Evolutionary conservation across 2,797 vertebrate species (phyloP).

Genomic region (Orientallactaga sibirica): DNA sequence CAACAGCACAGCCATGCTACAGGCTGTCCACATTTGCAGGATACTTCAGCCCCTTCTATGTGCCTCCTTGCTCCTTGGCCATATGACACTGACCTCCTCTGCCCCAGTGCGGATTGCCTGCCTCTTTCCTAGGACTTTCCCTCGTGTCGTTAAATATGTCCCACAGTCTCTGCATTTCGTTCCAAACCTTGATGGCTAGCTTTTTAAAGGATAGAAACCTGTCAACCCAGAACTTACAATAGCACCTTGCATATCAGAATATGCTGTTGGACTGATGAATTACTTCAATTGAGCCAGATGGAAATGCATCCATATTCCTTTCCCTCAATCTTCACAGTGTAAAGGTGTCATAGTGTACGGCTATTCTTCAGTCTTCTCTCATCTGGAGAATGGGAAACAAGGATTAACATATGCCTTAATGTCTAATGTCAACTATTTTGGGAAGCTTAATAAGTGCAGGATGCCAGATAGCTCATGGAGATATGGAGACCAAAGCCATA

Average conservation of each 20-base stretch:
- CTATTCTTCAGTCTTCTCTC: neutral
- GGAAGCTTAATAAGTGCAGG: neutral
- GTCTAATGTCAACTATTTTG: neutral
- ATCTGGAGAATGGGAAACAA: neutral
- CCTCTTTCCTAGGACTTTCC: neutral
- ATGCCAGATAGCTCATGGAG: neutral
- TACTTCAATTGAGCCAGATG: neutral
- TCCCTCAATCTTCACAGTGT: neutral
- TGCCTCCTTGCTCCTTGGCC: too few relatives aligned
- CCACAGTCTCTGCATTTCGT: neutral
- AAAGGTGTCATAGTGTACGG: accelerated
- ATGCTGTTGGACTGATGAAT: neutral
- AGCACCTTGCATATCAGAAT: neutral
- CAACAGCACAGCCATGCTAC: accelerated
- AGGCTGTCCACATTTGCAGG: accelerated
- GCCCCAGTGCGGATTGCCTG: accelerated
- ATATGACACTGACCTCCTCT: neutral
- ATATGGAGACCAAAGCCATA: neutral
- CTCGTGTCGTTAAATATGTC: neutral
- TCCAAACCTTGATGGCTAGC: neutral
- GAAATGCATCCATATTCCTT: neutral
- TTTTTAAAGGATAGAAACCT: neutral
- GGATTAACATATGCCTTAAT: neutral
- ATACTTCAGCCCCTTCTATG: accelerated
- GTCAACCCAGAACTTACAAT: neutral